These are phyloP conservation scores for Cyprinus carpio DNA, from an alignment of 2,113 vertebrate genomes.

Conservation along the genomic window DNA sequence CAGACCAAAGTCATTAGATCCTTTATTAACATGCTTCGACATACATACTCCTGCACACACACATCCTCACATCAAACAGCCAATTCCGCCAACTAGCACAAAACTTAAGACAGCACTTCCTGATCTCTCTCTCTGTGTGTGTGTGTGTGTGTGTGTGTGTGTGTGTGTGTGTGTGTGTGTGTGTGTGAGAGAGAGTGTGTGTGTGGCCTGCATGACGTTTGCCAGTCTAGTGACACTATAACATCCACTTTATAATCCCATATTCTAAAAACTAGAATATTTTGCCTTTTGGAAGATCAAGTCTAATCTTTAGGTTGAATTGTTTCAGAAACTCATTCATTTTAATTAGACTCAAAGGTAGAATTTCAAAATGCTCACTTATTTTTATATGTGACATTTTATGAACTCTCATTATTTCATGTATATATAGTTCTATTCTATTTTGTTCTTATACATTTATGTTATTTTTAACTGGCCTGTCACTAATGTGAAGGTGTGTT, in stretches of 20 bases:
- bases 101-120: constrained; percentile 71
- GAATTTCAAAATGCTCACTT: too few species aligned
- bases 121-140: constrained; percentile 55
- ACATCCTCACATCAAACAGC: constrained; percentile 34
- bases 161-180: too few species aligned
- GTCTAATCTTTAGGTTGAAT: not conserved
- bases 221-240: not conserved
- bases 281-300: not conserved
- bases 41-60: constrained; percentile 7
- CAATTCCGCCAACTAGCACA: constrained; percentile 55
- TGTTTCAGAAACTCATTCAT: not conserved
- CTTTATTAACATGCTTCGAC: constrained; percentile 10
- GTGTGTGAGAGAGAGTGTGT: constrained; percentile 2
- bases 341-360: too few species aligned
- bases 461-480: not conserved
- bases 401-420: too few species aligned
- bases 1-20: not conserved
- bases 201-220: constrained; percentile 19
- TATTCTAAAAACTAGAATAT: not conserved
- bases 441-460: not conserved
- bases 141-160: not conserved
- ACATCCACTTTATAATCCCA: not conserved
- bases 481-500: not conserved
- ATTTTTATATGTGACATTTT: too few species aligned
- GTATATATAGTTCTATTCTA: not conserved